These are phyloP conservation scores for Enteromius unitaeniatus DNA, from an alignment of 2,797 vertebrate species.

Conservation along the genomic window DNA sequence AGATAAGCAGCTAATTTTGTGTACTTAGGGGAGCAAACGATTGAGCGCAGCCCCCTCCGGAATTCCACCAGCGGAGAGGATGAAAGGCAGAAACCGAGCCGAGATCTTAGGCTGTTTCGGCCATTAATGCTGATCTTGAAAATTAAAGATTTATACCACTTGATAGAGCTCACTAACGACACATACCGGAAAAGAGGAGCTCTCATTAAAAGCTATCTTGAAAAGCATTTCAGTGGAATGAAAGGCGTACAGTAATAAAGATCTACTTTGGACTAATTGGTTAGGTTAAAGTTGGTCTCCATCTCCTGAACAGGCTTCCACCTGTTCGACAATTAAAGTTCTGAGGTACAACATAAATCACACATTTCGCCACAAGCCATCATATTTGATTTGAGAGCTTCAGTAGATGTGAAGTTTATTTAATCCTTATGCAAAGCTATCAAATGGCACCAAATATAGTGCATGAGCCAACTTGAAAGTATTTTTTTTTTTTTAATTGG, in stretches of 20 bases:
- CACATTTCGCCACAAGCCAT: neutral
- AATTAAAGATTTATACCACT: constrained; percentile 92
- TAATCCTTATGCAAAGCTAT: neutral
- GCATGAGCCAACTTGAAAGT: neutral
- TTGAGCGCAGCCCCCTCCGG: constrained; percentile 72
- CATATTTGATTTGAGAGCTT: constrained; percentile 10
- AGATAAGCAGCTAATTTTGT: constrained; percentile 98
- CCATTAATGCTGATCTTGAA: constrained; percentile 85
- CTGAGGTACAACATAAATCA: neutral
- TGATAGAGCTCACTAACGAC: constrained; percentile 78
- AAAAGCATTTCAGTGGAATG: constrained; percentile 79
- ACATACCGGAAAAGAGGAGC: constrained; percentile 62
- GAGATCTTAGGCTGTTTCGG: constrained; percentile 86
- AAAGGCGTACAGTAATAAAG: constrained; percentile 81
- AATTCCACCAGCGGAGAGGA: constrained; percentile 80
- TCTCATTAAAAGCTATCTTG: constrained; percentile 76
- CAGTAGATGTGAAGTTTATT: neutral
- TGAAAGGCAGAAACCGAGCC: constrained; percentile 76
- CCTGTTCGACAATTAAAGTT: constrained; percentile 35
- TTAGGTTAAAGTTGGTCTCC: constrained; percentile 50
- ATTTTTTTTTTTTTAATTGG: neutral
- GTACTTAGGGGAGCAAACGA: constrained; percentile 94
- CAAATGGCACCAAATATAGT: neutral
- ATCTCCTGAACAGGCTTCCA: constrained; percentile 86
- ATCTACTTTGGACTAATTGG: constrained; percentile 88